Percentiles rank a stretch among this genome's conserved stretches.
Conservation (phyloP, 1,140 invertebrate species). For the Coenobita brevimanus region DNA sequence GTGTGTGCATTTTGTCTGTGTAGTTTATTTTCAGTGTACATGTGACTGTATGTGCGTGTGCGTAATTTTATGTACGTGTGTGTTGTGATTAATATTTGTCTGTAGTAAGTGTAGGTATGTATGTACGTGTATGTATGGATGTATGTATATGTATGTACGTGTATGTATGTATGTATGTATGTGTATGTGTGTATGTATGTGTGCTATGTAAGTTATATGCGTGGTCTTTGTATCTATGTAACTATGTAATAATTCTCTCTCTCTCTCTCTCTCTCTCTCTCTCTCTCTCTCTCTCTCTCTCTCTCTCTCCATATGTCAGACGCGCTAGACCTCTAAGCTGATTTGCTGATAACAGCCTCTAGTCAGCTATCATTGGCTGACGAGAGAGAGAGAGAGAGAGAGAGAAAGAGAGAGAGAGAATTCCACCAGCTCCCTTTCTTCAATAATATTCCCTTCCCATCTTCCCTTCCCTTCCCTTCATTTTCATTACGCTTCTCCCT, state of each 20-base stretch:
- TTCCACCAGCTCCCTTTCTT: no score
- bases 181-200: no score
- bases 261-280: conserved; percentile 12
- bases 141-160: not conserved
- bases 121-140: no score
- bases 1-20: conserved; percentile 13
- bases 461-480: not conserved
- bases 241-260: no score
- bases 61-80: not conserved
- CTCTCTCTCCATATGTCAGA: no score
- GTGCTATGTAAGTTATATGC: no score
- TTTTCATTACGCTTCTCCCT: not conserved
- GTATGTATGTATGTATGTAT: no score
- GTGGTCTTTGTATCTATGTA: no score
- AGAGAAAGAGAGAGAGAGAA: not conserved
- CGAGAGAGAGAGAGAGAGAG: not conserved
- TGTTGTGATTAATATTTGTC: not conserved
- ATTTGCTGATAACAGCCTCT: not conserved
- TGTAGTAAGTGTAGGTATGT: not conserved
- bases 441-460: conserved; percentile 3
- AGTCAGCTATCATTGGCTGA: no score
- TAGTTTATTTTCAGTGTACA: no score
- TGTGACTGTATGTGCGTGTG: conserved; percentile 34
- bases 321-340: no score
- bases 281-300: not conserved